Conservation (phyloP, 2,113 vertebrate genomes). For the Leiothrix lutea region DNA sequence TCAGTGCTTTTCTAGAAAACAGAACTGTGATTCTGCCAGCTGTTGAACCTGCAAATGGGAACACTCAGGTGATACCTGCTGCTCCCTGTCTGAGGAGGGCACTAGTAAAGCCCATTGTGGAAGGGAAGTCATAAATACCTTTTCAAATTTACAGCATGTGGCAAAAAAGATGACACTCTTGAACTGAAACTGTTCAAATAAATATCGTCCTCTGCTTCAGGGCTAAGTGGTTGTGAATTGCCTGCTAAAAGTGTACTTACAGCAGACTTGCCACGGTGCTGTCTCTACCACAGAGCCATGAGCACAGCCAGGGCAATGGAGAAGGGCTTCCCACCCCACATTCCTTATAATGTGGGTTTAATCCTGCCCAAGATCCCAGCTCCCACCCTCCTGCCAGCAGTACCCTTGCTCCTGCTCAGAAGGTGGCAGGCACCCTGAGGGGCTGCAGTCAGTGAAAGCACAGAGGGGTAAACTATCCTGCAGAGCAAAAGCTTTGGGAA, state of each 20-base stretch:
- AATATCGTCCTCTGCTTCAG: background rate
- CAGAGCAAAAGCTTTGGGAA: background rate
- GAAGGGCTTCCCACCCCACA: background rate
- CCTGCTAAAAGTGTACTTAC: background rate
- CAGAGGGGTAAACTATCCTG: accelerated
- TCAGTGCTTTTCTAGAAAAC: background rate
- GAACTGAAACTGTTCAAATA: background rate
- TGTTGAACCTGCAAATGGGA: background rate
- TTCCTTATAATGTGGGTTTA: background rate
- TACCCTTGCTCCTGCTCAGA: background rate
- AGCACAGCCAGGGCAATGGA: background rate
- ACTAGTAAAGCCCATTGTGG: background rate
- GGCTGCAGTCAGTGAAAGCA: background rate
- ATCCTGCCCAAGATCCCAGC: background rate
- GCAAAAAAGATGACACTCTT: background rate
- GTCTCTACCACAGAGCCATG: background rate
- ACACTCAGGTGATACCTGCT: background rate
- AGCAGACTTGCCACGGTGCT: background rate
- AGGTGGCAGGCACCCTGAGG: background rate
- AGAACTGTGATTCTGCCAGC: background rate
- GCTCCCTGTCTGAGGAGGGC: background rate
- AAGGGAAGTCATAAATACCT: background rate
- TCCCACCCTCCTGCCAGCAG: background rate
- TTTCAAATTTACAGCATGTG: background rate
- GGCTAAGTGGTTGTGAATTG: background rate